phyloP scores from a whole-genome alignment of 2,113 vertebrate species.

The Anser cygnoides region DNA sequence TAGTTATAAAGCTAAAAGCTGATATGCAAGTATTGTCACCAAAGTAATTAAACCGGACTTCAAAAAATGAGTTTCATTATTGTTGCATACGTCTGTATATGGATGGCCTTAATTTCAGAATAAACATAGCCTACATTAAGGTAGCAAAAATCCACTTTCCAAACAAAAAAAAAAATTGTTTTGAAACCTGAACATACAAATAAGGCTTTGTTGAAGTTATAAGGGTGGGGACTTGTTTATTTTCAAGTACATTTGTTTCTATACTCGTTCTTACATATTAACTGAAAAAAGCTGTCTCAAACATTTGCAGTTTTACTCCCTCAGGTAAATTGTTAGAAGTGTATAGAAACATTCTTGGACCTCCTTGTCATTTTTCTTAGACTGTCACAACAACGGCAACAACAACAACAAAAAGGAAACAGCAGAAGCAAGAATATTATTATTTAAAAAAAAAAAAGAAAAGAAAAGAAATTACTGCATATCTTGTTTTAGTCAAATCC shows the following conservation, averaged over 20 bases:
- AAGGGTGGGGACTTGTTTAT: not conserved
- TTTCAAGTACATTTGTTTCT: not conserved
- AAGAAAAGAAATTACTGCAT: not conserved
- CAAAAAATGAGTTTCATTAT: conserved; percentile 36
- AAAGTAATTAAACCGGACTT: conserved; percentile 45
- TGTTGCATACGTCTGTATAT: not conserved
- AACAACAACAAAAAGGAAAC: not conserved
- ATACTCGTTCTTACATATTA: not conserved
- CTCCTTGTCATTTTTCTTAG: not conserved
- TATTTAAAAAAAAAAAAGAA: not conserved
- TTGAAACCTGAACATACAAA: not conserved
- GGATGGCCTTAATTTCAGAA: not conserved
- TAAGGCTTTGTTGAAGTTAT: not conserved
- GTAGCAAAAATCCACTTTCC: not conserved
- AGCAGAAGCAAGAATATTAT: not conserved
- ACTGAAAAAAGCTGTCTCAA: not conserved
- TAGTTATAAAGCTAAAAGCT: conserved; percentile 34
- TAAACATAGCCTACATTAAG: not conserved
- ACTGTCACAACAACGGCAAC: not conserved
- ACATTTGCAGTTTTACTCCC: not conserved
- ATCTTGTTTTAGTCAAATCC: not conserved
- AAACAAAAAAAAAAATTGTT: not conserved
- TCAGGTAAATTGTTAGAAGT: not conserved
- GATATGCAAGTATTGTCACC: not conserved
- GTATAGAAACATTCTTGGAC: not conserved